Evolutionary conservation across 2,888 invertebrate species (phyloP), one percentile per base, ranked within the genome.

Genomic region (Machimus atricapillus): DNA sequence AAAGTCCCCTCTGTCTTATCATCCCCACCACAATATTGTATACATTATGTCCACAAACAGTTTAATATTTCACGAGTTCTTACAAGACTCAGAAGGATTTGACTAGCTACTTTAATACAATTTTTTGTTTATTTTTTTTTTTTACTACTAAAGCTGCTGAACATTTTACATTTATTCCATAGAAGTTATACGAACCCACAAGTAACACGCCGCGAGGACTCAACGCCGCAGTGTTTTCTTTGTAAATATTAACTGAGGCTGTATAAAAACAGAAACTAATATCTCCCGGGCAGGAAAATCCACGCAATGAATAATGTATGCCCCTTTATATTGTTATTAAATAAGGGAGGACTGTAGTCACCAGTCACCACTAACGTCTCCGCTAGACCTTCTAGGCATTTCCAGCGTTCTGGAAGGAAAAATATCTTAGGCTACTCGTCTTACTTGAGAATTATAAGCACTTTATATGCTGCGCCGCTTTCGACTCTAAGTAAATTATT

Each of bases 271-370:
- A 66, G 27, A 66, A 66, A 66, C 66, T 66, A 66, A 66, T 66
- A 66, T 66, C 66, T 66, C 27, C 23, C 66, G 66, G 27, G 66
- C 27, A 66, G 66, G 27, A 66, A 66, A 66, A 66, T 66, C 66
- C 66, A 78, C 43, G 23, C 14, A 43, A 78, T 78, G 78, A 78
- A 78, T 78, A 40, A 78, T 78, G 78, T 78, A 78, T 78, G 78
- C 78, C 43, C n/a, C 46, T 78, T 66, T 78, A 78, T 78, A 40
- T 78, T 78, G 43, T 78, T 78, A 78, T 78, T 78, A 78, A 78
- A 78, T 78, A 78, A 78, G 34, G 16, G 37, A 77, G 52, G 52
- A 52, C 52, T 52, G 52, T 52, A 52, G 66, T 66, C 66, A 66
- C 66, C 66, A 52, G 66, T 66, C 66, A 66, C 66, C 66, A 66